A percentile compares a stretch with the other conserved stretches of the same genome.
phyloP scores from a whole-genome alignment of 2,113 vertebrate species.

The Anolis sagrei region DNA sequence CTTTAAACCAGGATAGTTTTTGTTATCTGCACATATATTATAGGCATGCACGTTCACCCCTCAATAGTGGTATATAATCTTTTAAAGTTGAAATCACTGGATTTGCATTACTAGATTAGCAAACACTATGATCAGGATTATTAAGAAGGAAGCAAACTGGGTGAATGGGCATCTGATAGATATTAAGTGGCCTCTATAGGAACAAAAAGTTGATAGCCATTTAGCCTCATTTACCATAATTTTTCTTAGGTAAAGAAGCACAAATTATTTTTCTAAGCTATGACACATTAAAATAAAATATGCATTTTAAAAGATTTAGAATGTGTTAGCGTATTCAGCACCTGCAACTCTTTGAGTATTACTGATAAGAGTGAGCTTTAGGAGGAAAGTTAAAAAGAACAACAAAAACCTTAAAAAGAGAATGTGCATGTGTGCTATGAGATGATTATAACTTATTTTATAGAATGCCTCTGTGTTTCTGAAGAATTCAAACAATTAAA shows the following conservation, averaged over 20 bases:
- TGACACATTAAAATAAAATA: conserved; percentile 23
- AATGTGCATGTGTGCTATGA: background rate
- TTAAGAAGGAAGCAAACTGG: no score
- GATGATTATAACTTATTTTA: conserved; percentile 34
- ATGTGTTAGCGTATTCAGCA: background rate
- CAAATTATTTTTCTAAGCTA: background rate
- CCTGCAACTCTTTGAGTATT: background rate
- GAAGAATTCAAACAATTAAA: conserved; percentile 35
- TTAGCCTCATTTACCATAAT: background rate
- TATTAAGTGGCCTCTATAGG: no score
- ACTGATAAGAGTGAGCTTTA: background rate
- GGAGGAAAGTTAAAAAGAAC: background rate
- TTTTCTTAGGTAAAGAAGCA: background rate
- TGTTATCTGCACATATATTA: no score
- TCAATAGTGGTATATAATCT: no score
- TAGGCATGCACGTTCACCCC: no score
- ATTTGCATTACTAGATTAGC: no score
- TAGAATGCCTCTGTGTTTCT: conserved; percentile 24
- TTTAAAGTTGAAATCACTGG: no score
- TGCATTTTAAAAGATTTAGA: conserved; percentile 11
- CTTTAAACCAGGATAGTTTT: no score
- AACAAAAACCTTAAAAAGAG: conserved; percentile 6
- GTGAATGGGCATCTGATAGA: no score
- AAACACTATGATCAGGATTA: no score
- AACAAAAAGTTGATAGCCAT: no score